Conservation (phyloP, 2,113 vertebrate species). For the Tetraodon nigroviridis region DNA sequence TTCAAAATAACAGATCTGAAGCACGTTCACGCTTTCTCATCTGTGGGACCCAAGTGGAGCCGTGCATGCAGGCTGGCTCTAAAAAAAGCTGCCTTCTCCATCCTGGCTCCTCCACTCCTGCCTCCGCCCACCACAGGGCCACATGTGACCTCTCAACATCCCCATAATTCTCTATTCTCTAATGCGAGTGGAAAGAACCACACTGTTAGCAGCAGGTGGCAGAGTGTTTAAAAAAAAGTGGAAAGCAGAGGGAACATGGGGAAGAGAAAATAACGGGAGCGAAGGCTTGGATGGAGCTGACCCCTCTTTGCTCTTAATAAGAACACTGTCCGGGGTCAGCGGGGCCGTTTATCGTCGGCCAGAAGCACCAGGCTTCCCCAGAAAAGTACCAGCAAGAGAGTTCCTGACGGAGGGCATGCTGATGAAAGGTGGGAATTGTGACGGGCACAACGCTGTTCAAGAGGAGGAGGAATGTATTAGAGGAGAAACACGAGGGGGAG, state of each 20-base stretch:
- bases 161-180: too few species aligned
- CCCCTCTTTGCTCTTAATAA: too few species aligned
- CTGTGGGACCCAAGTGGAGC: too few species aligned
- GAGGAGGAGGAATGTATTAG: slow-evolving; percentile 5
- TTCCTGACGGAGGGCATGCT: slow-evolving; percentile 3
- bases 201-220: slow-evolving; percentile 24
- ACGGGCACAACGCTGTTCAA: slow-evolving; percentile 11
- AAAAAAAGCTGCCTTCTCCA: too few species aligned
- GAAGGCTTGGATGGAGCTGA: not conserved
- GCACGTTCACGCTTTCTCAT: too few species aligned
- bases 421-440: slow-evolving; percentile 1
- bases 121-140: too few species aligned
- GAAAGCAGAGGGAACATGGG: not conserved
- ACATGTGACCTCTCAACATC: too few species aligned
- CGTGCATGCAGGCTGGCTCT: too few species aligned
- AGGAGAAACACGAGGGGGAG: slow-evolving; percentile 14
- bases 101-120: too few species aligned
- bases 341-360: slow-evolving; percentile 29
- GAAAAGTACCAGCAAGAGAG: slow-evolving; percentile 27
- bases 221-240: slow-evolving; percentile 19
- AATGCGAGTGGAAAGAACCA: too few species aligned
- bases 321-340: not conserved
- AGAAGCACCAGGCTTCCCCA: slow-evolving; percentile 25
- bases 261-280: slow-evolving; percentile 1
- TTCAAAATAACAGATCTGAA: too few species aligned